Evolutionary conservation across 1,140 invertebrate genomes (phyloP), one percentile per base, ranked within the genome.

Genomic region (Diplogasteroides magnus): DNA sequence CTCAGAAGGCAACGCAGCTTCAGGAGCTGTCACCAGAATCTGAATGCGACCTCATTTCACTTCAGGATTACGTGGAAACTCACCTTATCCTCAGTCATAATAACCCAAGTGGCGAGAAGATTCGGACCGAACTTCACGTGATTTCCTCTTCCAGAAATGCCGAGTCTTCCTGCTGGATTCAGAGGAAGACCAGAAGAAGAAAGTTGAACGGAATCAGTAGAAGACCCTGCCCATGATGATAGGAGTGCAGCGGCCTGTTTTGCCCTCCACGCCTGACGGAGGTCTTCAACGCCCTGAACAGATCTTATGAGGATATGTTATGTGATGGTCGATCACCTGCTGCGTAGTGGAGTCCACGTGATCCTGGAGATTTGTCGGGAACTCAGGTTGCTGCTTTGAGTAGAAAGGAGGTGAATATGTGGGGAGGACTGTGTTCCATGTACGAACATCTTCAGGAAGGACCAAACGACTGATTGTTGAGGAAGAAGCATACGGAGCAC

Each of bases 91-190:
- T 55, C 19, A 23, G 64, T 26, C 19, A 73, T 31, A n/a, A 74
- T 69, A 25, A 74, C 29, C 37, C 68, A 74, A 31, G 37, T 73
- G 29, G 57, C 61, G 23, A 62, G 29, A 56, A 61, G 28, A 60
- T 74, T 74, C 14, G 73, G 63, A 19, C 73, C 73, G 32, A 74
- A 74, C 58, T 65, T 64, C 0, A 61, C 55, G 32, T 70, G 73
- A 60, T 74, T 70, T 25, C 71, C 74, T 60, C 72, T 58, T 56
- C 72, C 71, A 32, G 68, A 60, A 66, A 75, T 75, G 62, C 66
- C 66, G 65, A 29, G 57, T 68, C 74, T 58, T 27, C 74, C 74
- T 25, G 70, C 70, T 14, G 72, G 74, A 74, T 75, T 75, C 55
- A 75, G 60, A n/a, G 74, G 74, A 29, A 74, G 68, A 13, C 74